Base-by-base conservation (phyloP, 1,140 invertebrate species). In the Tetramorium parvispinum region DNA sequence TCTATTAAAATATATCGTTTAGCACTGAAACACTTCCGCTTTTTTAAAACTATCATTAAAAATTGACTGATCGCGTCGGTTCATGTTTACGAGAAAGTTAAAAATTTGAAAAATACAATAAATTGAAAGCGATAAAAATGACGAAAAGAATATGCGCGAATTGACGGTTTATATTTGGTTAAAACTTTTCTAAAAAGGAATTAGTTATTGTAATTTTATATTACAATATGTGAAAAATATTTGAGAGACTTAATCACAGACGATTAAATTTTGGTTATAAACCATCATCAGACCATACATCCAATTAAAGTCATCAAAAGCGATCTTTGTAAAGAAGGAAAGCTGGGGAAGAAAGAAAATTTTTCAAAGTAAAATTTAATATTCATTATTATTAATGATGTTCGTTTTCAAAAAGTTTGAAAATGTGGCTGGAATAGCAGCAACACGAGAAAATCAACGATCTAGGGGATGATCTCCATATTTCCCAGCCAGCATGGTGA, bases 21-120 rank as follows among this genome's bases (percentile, higher is more conserved):
- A n/a, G 32, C n/a, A 32, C 5, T 24, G 3, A 65, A 32, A 24
- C 18, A 3, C 4, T 40, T 55, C 18, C 8, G 11, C 32, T 21
- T 68, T 81, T 40, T 68, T 24, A 43, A 43, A 32, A 63, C n/a
- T 21, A 7, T 53, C 32, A 46, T 81, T 81, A 81, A 68, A 81
- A 81, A 68, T 68, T 55, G 5, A 81, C 32, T 18, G n/a, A 68
- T 18, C 8, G 32, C 13, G 46, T 68, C 16, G 3, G 10, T 79
- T 51, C 40, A 18, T 49, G 2, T 46, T 53, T 37, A 68, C n/a
- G 27, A 55, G 8, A 27, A 37, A 63, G 3, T 51, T 68, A 27
- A 10, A 11, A 68, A 55, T 51, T 51, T 7, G 0, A 40, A 68
- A 53, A 21, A 18, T 43, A 13, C 13, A 37, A 21, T 40, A 18